These are phyloP conservation scores for Rhea pennata DNA, from an alignment of 2,113 vertebrate species.

Conservation along the genomic window DNA sequence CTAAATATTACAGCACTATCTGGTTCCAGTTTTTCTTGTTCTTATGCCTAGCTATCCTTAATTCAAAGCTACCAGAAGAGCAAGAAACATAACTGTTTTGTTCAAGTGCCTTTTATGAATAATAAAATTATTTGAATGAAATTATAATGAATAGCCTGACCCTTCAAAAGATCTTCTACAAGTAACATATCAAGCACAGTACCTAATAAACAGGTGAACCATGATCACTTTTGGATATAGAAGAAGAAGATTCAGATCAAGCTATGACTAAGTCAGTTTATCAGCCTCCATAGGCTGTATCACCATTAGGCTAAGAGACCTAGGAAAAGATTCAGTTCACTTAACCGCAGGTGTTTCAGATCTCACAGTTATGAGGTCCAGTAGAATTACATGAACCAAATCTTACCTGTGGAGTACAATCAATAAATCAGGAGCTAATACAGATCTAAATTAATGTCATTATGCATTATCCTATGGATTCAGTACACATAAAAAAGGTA, in stretches of 20 bases:
- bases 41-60: background rate
- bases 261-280: background rate
- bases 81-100: background rate
- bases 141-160: background rate
- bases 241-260: background rate
- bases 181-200: accelerated
- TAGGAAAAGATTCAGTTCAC: background rate
- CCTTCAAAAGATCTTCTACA: background rate
- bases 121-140: too few relatives aligned
- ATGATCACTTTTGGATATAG: background rate
- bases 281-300: background rate
- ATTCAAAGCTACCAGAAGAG: background rate
- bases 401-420: background rate
- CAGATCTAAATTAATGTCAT: background rate
- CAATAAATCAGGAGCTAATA: background rate
- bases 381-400: background rate
- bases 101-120: background rate
- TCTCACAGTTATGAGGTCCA: background rate
- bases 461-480: background rate
- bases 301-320: background rate
- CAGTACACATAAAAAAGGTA: background rate
- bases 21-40: background rate
- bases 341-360: background rate
- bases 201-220: background rate
- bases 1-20: background rate